A percentile compares a stretch with the other conserved stretches of the same genome.
Conservation (phyloP, 1,140 invertebrate species). For the Heliconius nattereri region DNA sequence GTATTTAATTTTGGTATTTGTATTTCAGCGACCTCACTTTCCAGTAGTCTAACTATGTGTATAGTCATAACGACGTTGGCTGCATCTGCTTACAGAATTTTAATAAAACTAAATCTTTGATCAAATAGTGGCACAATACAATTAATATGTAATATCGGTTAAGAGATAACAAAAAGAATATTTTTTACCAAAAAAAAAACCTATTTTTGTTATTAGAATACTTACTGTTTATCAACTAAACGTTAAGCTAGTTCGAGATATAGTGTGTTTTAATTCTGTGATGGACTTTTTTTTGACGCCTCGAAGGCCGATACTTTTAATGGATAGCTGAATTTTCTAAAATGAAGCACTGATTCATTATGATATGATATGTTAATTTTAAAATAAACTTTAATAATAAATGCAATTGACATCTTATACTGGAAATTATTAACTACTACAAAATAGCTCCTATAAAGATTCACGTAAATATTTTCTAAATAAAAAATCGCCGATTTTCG, state of each 20-base stretch:
- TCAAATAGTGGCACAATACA: constrained; percentile 65
- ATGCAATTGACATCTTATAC: neutral
- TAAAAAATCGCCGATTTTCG: constrained; percentile 14
- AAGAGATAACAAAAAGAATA: constrained; percentile 62
- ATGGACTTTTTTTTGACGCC: constrained; percentile 64
- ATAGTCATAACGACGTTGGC: constrained; percentile 24
- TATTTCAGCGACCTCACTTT: constrained; percentile 19
- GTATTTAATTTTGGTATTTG: constrained; percentile 5
- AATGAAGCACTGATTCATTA: constrained; percentile 19
- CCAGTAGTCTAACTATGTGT: constrained; percentile 13
- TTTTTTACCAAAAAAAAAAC: constrained; percentile 71
- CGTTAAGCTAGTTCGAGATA: constrained; percentile 64
- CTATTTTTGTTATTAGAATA: constrained; percentile 78
- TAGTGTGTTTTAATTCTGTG: constrained; percentile 73
- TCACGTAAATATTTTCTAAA: constrained; percentile 7
- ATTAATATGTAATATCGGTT: constrained; percentile 55
- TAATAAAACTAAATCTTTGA: constrained; percentile 39
- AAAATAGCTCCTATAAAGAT: constrained; percentile 29
- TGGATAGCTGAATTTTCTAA: constrained; percentile 26
- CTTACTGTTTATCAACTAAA: constrained; percentile 68
- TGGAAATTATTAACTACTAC: neutral
- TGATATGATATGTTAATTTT: neutral
- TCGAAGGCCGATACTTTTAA: constrained; percentile 49
- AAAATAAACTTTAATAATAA: neutral
- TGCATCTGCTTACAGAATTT: constrained; percentile 12